phyloP scores from a whole-genome alignment of 2,113 vertebrate genomes.

The Larimichthys polyactis region DNA sequence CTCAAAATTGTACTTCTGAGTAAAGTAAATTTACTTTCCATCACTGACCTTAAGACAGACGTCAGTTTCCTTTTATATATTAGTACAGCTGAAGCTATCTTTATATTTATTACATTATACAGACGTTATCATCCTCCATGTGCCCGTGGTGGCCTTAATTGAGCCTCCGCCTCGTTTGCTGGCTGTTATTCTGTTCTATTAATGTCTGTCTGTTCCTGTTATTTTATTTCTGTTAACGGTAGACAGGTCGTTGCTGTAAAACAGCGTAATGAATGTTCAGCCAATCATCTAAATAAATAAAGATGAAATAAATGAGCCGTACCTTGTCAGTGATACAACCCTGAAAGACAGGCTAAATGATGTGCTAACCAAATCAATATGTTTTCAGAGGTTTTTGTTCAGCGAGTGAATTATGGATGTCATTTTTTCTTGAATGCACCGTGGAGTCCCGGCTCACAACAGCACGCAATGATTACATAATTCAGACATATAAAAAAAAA shows the following conservation, averaged over 20 bases:
- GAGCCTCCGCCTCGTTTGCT: neutral
- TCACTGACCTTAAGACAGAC: no score
- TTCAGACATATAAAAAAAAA: conserved; percentile 15
- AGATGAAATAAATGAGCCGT: conserved; percentile 1
- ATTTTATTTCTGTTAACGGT: neutral
- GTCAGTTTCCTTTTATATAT: no score
- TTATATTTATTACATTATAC: neutral
- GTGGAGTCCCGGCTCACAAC: conserved; percentile 19
- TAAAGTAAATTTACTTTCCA: no score
- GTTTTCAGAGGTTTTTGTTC: neutral
- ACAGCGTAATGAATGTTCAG: neutral
- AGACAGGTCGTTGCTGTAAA: neutral
- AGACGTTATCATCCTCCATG: neutral
- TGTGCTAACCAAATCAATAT: neutral
- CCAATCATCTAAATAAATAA: neutral
- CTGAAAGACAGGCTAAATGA: neutral
- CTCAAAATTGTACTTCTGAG: no score
- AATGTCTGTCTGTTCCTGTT: neutral
- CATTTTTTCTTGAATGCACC: conserved; percentile 45
- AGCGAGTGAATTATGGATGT: conserved; percentile 29
- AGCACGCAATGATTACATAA: conserved; percentile 55
- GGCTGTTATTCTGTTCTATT: neutral
- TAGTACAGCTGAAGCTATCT: neutral
- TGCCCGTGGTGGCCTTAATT: neutral
- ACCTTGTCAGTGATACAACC: neutral